Conservation (phyloP, 2,888 invertebrate species). For the Agonopterix heracliana region DNA sequence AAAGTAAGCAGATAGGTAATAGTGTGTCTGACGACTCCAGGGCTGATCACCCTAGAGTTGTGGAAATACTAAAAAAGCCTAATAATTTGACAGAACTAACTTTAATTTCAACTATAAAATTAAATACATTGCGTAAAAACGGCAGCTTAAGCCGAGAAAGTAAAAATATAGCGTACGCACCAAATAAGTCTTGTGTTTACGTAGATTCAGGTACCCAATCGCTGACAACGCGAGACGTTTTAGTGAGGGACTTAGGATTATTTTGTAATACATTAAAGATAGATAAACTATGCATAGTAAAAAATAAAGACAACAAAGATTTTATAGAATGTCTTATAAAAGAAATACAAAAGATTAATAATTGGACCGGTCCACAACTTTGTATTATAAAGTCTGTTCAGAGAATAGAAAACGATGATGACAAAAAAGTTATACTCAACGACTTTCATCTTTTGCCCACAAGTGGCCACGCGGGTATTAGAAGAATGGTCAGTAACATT, state of each 20-base stretch:
- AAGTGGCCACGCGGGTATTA: no score
- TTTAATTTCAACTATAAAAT: not conserved
- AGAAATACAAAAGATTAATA: constrained; percentile 6
- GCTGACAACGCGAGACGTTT: constrained; percentile 8
- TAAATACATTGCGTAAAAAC: not conserved
- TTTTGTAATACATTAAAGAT: constrained; percentile 10
- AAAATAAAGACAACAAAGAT: constrained; percentile 10
- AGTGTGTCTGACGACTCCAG: constrained; percentile 2
- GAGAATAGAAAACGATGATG: constrained; percentile 11
- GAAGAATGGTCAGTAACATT: constrained; percentile 19
- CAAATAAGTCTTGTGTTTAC: constrained; percentile 1
- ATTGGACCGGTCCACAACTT: constrained; percentile 9
- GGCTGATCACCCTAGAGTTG: constrained; percentile 18
- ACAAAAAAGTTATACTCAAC: constrained; percentile 12
- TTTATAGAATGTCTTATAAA: constrained; percentile 11
- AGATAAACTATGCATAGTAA: constrained; percentile 10
- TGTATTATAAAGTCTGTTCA: no score
- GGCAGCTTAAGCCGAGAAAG: not conserved
- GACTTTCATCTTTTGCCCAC: constrained; percentile 17
- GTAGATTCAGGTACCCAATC: constrained; percentile 8
- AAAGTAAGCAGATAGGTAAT: not conserved
- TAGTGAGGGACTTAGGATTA: constrained; percentile 9
- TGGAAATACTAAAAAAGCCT: constrained; percentile 12
- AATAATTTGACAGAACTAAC: constrained; percentile 3
- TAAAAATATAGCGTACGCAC: not conserved